A percentile compares a stretch with the other conserved stretches of the same genome.
Conservation (phyloP, 2,113 vertebrate species). For the Promerops cafer region DNA sequence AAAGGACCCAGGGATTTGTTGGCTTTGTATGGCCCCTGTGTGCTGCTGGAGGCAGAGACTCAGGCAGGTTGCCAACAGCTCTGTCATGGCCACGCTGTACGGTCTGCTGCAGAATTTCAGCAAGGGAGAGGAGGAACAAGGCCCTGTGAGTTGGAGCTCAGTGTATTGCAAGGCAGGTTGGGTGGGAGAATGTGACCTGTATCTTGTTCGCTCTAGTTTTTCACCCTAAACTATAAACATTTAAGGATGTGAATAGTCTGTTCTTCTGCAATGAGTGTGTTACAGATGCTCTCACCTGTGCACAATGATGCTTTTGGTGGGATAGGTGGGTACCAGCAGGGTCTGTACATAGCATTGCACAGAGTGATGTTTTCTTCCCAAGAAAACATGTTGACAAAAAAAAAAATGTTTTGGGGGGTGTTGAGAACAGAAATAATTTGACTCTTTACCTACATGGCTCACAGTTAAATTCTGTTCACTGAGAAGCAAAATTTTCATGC, state of each 20-base stretch:
- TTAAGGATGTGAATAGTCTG: neutral
- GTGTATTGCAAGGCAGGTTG: neutral
- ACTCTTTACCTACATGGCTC: neutral
- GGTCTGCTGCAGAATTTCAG: neutral
- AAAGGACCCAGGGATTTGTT: neutral
- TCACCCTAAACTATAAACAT: neutral
- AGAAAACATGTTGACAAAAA: neutral
- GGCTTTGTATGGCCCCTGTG: neutral
- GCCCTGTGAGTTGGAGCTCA: fast-evolving
- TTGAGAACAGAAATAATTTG: neutral
- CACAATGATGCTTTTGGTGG: neutral
- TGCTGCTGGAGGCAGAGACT: neutral
- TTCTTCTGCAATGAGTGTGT: neutral
- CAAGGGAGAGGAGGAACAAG: neutral
- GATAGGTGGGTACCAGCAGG: neutral
- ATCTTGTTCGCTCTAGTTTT: neutral
- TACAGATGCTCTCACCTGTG: neutral
- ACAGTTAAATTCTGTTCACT: neutral
- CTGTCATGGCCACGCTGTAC: neutral
- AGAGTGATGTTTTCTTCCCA: neutral
- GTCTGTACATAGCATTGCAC: neutral
- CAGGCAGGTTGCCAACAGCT: neutral
- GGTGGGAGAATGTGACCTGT: neutral
- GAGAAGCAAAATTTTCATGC: neutral
- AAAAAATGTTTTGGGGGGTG: neutral